phyloP scores from a whole-genome alignment of 2,888 invertebrate species.

The Pseudococcus jackbeardsleyi region DNA sequence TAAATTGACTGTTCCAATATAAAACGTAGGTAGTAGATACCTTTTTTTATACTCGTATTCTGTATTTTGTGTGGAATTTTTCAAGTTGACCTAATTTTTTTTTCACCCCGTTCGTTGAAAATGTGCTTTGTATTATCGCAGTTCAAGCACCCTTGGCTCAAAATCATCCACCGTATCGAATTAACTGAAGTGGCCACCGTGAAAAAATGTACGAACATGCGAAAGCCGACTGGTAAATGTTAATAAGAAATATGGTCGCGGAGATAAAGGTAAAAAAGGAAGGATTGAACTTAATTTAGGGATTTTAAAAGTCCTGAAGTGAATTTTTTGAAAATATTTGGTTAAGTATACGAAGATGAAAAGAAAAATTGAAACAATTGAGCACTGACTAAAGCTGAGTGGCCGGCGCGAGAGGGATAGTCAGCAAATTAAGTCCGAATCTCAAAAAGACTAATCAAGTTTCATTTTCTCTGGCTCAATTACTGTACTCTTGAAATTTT shows the following conservation, averaged over 20 bases:
- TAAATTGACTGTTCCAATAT: not conserved
- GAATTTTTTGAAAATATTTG: no score
- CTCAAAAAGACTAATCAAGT: no score
- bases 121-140: not conserved
- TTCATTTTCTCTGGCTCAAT: no score
- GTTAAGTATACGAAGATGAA: no score
- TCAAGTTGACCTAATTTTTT: conserved; percentile 2
- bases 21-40: not conserved
- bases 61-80: not conserved
- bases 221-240: not conserved
- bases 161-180: not conserved
- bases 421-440: no score
- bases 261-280: not conserved
- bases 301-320: not conserved
- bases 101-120: not conserved
- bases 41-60: not conserved
- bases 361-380: no score
- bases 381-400: no score
- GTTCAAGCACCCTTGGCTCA: not conserved
- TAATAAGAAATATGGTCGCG: not conserved
- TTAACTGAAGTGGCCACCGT: not conserved
- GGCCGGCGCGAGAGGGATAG: no score
- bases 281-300: not conserved
- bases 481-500: no score
- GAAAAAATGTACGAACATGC: not conserved